Base-by-base conservation (phyloP, 2,113 vertebrate genomes). In the Vicugna pacos region DNA sequence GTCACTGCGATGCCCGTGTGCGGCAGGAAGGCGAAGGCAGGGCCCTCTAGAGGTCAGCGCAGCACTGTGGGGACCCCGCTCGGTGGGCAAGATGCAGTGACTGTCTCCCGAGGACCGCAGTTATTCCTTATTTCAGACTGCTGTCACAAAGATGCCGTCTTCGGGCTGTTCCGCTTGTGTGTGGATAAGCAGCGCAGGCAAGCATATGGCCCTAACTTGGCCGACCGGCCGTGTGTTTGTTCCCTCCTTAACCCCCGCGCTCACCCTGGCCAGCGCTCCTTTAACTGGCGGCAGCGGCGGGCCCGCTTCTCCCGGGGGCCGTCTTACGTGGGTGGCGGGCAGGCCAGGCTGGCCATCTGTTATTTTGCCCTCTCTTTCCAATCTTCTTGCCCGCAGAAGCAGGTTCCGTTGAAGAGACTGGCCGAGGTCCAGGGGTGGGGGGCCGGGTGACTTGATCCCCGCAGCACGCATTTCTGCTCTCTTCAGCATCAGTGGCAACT, bases 331-430 rank as follows among this genome's bases (percentile, higher is more conserved):
- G 95, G 97, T 98, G 96, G 97, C 64, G 62, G 89, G 54, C 56
- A 81, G 90, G 48, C 76, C 60, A 95, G 97, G 98, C 96, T 82
- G 82, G 92, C 97, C 97, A 97, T 98, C 97, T 98, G 98, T 97
- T 96, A 96, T 62, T 97, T 88, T 94, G 84, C 93, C 91, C 70
- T 89, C 83, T 95, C 90, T 94, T 87, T 97, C 93, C 64, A 76
- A 28, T 89, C 86, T 93, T 95, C 93, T 94, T 90, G 89, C 97
- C 76, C 81, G 54, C 28, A 94, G 97, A 96, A 97, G 86, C 87
- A 96, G 92, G 89, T 97, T 97, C 89, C 0, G 60, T 96, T 97
- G 92, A 96, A 96, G 86, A 95, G 89, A 87, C 90, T 98, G 97
- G 98, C 97, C 17, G 24, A 56, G 54, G 72, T 94, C 97, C 98